phyloP scores from a whole-genome alignment of 2,113 vertebrate species.

The Psammodynastes pulverulentus region DNA sequence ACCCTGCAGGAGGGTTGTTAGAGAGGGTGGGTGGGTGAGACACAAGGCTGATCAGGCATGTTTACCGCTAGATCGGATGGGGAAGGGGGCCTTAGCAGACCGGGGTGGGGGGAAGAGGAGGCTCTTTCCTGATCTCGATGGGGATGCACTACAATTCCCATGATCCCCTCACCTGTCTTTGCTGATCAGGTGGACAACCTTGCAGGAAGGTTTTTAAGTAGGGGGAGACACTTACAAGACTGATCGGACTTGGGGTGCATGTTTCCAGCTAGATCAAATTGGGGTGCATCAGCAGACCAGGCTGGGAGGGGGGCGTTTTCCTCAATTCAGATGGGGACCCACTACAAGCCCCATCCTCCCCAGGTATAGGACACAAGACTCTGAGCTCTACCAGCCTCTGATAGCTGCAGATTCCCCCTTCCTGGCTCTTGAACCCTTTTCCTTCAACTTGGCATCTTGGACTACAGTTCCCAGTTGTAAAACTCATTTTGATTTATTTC shows the following conservation, averaged over 20 bases:
- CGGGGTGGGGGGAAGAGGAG: no score
- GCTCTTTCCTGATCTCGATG: no score
- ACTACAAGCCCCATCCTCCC: background rate
- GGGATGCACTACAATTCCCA: no score
- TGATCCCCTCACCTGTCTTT: no score
- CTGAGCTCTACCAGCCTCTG: background rate
- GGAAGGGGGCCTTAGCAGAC: no score
- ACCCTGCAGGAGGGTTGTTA: no score
- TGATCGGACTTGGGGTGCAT: background rate
- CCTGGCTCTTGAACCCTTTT: background rate
- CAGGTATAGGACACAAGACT: background rate
- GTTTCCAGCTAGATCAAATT: background rate
- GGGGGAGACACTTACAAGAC: background rate
- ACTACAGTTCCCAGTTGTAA: background rate
- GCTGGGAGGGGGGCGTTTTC: background rate
- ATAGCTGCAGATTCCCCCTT: background rate
- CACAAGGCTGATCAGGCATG: no score
- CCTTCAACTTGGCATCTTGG: background rate
- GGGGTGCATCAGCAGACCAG: background rate
- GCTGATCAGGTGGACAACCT: background rate
- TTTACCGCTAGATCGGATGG: no score
- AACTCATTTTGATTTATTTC: background rate
- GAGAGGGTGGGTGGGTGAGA: no score
- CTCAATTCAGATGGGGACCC: background rate
- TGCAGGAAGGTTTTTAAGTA: background rate